These are phyloP conservation scores for Cliona cf. orientalis DNA, from an alignment of 37 sponge, comb jelly and placozoan genomes.

Conservation along the genomic window DNA sequence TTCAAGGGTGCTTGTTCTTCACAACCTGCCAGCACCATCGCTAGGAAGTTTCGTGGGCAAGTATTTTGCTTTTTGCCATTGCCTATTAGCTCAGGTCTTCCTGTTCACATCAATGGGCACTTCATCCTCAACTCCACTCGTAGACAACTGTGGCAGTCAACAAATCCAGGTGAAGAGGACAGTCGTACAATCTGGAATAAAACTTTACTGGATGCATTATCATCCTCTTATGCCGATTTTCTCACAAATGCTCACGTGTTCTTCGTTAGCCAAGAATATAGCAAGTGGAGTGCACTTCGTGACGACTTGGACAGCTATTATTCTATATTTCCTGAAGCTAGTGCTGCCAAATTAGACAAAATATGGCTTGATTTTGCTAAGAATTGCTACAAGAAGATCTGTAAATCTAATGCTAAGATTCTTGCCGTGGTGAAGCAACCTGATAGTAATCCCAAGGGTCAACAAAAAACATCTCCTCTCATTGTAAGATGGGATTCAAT, in stretches of 20 bases:
- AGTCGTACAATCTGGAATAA: conserved; percentile 63
- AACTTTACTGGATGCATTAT: conserved; percentile 51
- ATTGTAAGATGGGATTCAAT: not conserved
- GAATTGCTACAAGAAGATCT: not conserved
- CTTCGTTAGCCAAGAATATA: not conserved
- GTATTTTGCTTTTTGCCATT: conserved; percentile 81
- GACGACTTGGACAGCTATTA: conserved; percentile 33
- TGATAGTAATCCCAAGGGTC: not conserved
- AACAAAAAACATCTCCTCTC: not conserved
- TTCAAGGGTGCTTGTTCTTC: no score
- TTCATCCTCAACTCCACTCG: conserved; percentile 68
- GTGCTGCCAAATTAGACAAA: not conserved
- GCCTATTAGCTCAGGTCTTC: conserved; percentile 45
- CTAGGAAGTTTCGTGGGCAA: conserved; percentile 14
- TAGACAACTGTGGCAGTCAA: conserved; percentile 55
- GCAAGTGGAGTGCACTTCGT: not conserved
- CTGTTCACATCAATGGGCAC: conserved; percentile 81
- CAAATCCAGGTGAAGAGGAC: conserved; percentile 28
- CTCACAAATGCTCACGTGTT: conserved; percentile 4
- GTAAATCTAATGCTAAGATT: not conserved
- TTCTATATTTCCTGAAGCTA: conserved; percentile 32
- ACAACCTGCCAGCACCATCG: not conserved
- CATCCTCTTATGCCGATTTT: conserved; percentile 71
- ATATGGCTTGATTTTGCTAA: not conserved
- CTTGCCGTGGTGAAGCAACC: not conserved